A percentile compares a stretch with the other conserved stretches of the same genome.
Evolutionary conservation across 2,888 invertebrate genomes (phyloP).

Genomic region (Chrysomela aeneicollis): DNA sequence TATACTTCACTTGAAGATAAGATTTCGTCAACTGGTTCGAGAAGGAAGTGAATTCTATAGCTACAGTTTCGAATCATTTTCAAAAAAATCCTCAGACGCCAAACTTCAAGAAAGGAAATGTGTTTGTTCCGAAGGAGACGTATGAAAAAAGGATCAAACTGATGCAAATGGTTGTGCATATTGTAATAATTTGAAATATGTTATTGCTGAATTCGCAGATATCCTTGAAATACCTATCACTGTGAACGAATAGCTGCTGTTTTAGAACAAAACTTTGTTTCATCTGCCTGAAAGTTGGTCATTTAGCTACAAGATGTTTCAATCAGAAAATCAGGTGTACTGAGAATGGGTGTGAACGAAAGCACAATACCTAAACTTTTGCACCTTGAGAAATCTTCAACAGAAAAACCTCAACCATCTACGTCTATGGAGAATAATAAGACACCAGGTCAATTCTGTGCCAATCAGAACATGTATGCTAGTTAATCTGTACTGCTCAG

Average conservation of each 20-base stretch:
- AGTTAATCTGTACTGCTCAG: neutral
- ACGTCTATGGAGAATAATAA: neutral
- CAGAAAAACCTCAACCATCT: conserved; percentile 2
- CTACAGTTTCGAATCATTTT: neutral
- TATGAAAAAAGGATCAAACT: neutral
- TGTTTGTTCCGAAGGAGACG: too few species aligned
- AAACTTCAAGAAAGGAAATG: neutral
- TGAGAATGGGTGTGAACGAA: neutral
- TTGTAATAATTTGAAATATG: neutral
- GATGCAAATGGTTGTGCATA: too few species aligned
- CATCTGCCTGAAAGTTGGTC: neutral
- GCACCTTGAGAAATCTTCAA: too few species aligned
- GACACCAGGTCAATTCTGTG: neutral
- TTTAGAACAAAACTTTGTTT: conserved; percentile 2
- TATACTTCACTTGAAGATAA: too few species aligned
- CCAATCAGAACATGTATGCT: neutral
- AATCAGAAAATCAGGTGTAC: neutral
- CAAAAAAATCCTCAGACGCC: too few species aligned
- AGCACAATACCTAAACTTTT: neutral
- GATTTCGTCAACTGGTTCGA: too few species aligned
- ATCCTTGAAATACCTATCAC: neutral
- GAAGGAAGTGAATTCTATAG: too few species aligned
- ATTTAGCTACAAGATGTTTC: too few species aligned
- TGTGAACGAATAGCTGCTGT: neutral
- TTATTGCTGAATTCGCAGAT: neutral